Evolutionary conservation across 2,888 invertebrate genomes (phyloP).

Genomic region (Archips xylosteana): DNA sequence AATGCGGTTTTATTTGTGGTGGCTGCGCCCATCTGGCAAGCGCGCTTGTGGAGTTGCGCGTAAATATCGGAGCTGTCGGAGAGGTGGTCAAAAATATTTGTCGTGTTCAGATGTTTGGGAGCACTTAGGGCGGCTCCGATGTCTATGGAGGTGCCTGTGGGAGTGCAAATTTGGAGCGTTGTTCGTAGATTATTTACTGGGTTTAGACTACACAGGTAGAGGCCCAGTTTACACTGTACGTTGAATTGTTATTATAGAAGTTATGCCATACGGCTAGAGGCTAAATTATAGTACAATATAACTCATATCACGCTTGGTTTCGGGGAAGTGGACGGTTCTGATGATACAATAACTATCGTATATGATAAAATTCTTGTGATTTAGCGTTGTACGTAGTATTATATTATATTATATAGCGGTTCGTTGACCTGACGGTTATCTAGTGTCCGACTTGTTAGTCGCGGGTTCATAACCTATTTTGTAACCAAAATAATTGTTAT

Average conservation of each 20-base stretch:
- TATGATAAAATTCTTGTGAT: conserved; percentile 67
- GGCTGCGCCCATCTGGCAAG: no score
- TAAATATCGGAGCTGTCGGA: no score
- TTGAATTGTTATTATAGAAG: neutral
- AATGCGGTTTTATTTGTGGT: no score
- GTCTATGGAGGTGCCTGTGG: no score
- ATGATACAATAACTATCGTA: conserved; percentile 67
- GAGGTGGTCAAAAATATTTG: no score
- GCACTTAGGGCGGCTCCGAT: no score
- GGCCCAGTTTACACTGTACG: neutral
- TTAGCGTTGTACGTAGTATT: conserved; percentile 64
- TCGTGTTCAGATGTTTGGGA: no score
- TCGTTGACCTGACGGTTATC: conserved; percentile 25
- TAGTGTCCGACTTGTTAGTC: conserved; percentile 15
- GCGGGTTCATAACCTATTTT: no score
- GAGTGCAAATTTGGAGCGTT: neutral
- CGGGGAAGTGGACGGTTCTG: conserved; percentile 50
- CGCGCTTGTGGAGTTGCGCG: no score
- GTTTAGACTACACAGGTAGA: neutral
- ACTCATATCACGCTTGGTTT: conserved; percentile 61
- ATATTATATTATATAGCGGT: conserved; percentile 25
- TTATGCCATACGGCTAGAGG: conserved; percentile 3
- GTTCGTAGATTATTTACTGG: conserved; percentile 1
- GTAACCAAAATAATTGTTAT: no score
- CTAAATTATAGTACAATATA: conserved; percentile 62